Evolutionary conservation across 1,140 invertebrate genomes (phyloP).

Genomic region (Drosophila triauraria): DNA sequence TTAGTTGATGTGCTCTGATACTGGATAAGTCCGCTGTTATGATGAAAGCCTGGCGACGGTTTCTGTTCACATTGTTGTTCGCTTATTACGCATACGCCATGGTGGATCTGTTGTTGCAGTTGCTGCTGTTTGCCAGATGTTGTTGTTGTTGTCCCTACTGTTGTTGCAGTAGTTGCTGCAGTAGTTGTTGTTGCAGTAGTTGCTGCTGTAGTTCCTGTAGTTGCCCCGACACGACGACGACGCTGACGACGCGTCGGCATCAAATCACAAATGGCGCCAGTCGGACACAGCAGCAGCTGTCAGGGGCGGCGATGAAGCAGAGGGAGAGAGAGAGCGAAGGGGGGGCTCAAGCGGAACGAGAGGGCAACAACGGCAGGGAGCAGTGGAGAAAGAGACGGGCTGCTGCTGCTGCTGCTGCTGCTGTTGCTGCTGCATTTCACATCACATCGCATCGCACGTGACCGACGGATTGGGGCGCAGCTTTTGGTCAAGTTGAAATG

Average conservation of each 20-base stretch:
- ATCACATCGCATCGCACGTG: conserved; percentile 53
- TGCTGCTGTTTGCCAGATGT: neutral
- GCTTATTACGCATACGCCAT: conserved; percentile 52
- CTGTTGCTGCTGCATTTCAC: conserved; percentile 18
- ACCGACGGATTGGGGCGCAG: conserved; percentile 49
- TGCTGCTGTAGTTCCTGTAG: conserved; percentile 25
- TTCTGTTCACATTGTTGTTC: conserved; percentile 21
- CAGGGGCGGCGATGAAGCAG: conserved; percentile 4
- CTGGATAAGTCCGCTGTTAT: neutral
- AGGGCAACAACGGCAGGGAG: neutral
- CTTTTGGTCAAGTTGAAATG: conserved; percentile 79
- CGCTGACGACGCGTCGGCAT: conserved; percentile 50
- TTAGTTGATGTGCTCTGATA: neutral
- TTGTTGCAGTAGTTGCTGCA: conserved; percentile 8
- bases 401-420: conserved; percentile 11
- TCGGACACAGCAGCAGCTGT: conserved; percentile 40
- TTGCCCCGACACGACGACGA: conserved; percentile 41
- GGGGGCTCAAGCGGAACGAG: neutral
- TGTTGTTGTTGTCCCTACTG: neutral
- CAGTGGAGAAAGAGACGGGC: neutral
- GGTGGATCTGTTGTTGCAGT: conserved; percentile 5
- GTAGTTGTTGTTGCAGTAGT: conserved; percentile 1
- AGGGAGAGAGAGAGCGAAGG: conserved; percentile 1
- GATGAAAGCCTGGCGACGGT: neutral
- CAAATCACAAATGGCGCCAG: conserved; percentile 77